These are phyloP conservation scores for Monarcha castaneiventris DNA, from an alignment of 2,113 vertebrate genomes.

Conservation along the genomic window DNA sequence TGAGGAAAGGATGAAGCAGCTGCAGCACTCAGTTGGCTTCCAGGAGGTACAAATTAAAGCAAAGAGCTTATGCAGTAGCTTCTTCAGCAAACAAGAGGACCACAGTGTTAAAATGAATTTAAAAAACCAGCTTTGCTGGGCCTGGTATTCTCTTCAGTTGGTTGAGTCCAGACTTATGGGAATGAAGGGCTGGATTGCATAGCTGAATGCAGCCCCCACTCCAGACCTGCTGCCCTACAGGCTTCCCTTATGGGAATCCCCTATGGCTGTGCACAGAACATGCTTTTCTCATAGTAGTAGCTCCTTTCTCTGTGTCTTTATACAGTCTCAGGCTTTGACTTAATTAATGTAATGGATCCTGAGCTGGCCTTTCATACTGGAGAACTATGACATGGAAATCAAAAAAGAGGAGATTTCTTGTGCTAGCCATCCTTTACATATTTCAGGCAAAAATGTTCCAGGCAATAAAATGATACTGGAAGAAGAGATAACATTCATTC, in stretches of 20 bases:
- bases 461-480: neutral
- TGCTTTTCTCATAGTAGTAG: neutral
- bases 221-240: neutral
- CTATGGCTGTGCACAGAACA: neutral
- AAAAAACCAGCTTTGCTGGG: neutral
- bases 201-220: neutral
- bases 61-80: neutral
- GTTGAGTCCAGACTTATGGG: neutral
- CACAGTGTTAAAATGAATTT: neutral
- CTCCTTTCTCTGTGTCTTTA: neutral
- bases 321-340: neutral
- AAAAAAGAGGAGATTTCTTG: neutral
- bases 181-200: neutral
- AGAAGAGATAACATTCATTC: neutral
- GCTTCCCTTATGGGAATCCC: neutral
- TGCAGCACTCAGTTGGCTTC: constrained; percentile 76
- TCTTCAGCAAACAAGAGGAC: neutral
- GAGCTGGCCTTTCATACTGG: neutral
- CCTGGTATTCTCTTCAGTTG: neutral
- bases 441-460: neutral
- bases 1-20: constrained; percentile 66
- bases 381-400: neutral
- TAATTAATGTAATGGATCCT: neutral
- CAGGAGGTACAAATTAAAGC: constrained; percentile 77
- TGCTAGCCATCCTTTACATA: neutral